These are phyloP conservation scores for Rynchops niger DNA, from an alignment of 2,113 vertebrate genomes.

Conservation along the genomic window DNA sequence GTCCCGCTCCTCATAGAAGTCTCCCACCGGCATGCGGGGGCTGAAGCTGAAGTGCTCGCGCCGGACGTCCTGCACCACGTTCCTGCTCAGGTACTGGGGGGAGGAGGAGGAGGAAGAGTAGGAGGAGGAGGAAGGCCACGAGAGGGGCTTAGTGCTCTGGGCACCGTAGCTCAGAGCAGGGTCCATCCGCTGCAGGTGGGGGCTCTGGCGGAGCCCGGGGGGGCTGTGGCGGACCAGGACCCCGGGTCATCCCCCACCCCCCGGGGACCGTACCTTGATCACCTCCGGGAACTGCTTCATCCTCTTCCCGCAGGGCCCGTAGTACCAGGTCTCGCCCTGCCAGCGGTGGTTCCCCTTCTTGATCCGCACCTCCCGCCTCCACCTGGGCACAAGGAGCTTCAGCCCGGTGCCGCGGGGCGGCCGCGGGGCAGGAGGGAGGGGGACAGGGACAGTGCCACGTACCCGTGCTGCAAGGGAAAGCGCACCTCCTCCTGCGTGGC, in stretches of 20 bases:
- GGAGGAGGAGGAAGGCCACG: not conserved
- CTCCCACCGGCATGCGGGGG: slow-evolving; percentile 94
- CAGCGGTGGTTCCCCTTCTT: slow-evolving; percentile 87
- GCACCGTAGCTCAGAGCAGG: not conserved
- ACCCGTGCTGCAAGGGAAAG: slow-evolving; percentile 90
- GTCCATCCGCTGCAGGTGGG: fast-evolving
- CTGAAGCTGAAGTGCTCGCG: slow-evolving; percentile 98
- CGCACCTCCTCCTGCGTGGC: slow-evolving; percentile 91
- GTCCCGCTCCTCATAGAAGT: slow-evolving; percentile 94
- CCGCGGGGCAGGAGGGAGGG: not conserved
- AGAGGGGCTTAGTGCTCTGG: fast-evolving
- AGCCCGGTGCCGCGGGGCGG: not conserved
- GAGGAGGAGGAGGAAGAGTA: not conserved
- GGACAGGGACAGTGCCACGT: slow-evolving; percentile 40
- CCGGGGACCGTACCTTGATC: slow-evolving; percentile 80
- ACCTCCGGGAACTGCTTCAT: slow-evolving; percentile 98
- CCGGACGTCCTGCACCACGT: slow-evolving; percentile 82
- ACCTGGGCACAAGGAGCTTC: slow-evolving; percentile 73
- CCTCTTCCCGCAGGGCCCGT: slow-evolving; percentile 93
- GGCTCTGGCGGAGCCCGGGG: not conserved
- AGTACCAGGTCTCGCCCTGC: slow-evolving; percentile 98
- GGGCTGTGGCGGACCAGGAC: not conserved
- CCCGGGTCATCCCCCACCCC: fast-evolving
- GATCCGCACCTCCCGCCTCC: slow-evolving; percentile 92
- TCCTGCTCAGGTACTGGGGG: slow-evolving; percentile 88